phyloP scores from a whole-genome alignment of 2,888 invertebrate genomes.

The Rosalia funebris region DNA sequence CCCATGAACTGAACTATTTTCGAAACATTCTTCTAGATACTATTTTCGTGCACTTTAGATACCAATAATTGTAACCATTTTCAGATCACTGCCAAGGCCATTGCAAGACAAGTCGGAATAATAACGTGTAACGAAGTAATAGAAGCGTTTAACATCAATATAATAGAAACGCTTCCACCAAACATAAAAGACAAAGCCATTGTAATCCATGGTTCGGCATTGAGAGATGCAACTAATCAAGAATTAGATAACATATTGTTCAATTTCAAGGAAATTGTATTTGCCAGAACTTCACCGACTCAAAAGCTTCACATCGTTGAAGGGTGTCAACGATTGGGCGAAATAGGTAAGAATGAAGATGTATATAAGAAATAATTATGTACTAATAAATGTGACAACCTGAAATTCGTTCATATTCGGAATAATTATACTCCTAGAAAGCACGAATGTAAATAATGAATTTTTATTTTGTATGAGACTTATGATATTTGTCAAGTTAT shows the following conservation, averaged over 20 bases:
- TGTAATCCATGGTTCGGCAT: conserved; percentile 67
- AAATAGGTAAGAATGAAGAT: conserved; percentile 76
- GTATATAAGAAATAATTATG: no score
- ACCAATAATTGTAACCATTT: no score
- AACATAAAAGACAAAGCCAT: conserved; percentile 64
- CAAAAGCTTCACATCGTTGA: conserved; percentile 75
- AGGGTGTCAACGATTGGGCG: conserved; percentile 81
- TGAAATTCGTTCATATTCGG: no score
- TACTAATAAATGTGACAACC: no score
- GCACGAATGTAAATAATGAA: not conserved
- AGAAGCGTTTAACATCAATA: conserved; percentile 54
- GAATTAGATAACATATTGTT: conserved; percentile 68
- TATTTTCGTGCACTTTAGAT: no score
- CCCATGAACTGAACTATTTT: no score
- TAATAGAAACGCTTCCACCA: conserved; percentile 54
- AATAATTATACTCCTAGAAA: no score
- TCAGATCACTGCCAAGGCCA: conserved; percentile 77
- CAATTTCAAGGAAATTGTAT: conserved; percentile 72
- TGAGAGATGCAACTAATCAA: conserved; percentile 63
- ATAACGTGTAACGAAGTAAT: conserved; percentile 66
- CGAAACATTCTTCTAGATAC: no score
- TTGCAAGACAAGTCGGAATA: conserved; percentile 79
- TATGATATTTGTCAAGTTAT: no score
- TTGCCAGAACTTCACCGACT: conserved; percentile 69
- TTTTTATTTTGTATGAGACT: not conserved